These are phyloP conservation scores for Peucedramus taeniatus DNA, from an alignment of 2,113 vertebrate species.

Conservation along the genomic window DNA sequence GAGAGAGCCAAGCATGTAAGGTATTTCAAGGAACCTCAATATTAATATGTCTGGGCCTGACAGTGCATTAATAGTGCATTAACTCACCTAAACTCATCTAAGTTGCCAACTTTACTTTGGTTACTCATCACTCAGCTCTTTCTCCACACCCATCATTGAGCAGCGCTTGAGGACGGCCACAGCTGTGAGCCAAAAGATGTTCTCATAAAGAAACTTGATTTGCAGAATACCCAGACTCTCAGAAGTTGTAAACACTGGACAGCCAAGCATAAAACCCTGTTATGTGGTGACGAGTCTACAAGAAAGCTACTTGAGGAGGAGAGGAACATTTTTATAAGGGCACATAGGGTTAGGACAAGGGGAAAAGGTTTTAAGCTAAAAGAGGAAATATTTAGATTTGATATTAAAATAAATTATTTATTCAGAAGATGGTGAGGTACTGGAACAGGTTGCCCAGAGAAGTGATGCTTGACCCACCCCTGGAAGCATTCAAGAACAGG, in stretches of 20 bases:
- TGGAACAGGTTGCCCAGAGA: neutral
- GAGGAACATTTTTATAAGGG: neutral
- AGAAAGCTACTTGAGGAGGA: neutral
- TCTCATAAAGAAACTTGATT: neutral
- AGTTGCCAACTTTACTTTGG: neutral
- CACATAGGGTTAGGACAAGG: rapidly evolving
- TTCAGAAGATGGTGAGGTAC: neutral
- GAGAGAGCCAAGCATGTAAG: neutral
- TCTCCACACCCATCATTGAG: neutral
- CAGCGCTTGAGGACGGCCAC: neutral
- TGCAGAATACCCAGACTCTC: neutral
- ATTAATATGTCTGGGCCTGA: neutral
- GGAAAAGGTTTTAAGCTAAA: neutral
- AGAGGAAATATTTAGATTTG: neutral
- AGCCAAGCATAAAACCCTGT: neutral
- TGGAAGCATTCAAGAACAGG: neutral
- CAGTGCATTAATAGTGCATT: neutral
- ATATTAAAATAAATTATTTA: neutral
- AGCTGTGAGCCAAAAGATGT: neutral
- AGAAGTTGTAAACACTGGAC: neutral
- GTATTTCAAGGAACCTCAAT: neutral
- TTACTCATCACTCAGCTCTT: neutral
- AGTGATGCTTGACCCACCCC: neutral
- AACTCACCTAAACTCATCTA: neutral
- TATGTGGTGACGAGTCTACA: neutral